phyloP scores from a whole-genome alignment of 2,113 vertebrate species.

The Pipa parva region DNA sequence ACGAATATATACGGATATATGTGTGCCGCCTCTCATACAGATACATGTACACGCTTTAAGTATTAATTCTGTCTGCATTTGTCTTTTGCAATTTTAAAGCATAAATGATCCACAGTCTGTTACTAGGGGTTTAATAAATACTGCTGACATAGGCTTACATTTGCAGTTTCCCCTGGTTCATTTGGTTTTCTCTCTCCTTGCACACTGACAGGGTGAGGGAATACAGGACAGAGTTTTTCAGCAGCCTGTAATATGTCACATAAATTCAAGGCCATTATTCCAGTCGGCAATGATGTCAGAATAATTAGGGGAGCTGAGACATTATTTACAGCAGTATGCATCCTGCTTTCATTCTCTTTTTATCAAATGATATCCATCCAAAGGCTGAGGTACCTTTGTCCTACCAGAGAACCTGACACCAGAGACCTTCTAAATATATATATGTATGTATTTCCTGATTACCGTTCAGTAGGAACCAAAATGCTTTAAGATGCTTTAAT shows the following conservation, averaged over 20 bases:
- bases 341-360: neutral
- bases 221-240: neutral
- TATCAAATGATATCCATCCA: neutral
- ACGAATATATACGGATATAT: too few species aligned
- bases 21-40: too few species aligned
- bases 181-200: neutral
- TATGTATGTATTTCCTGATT: too few species aligned
- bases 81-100: neutral
- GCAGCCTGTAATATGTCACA: slow-evolving; percentile 31
- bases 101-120: neutral
- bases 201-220: neutral
- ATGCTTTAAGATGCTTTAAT: too few species aligned
- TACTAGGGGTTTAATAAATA: neutral
- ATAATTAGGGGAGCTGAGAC: slow-evolving; percentile 31
- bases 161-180: neutral
- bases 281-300: slow-evolving; percentile 38
- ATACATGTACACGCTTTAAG: too few species aligned
- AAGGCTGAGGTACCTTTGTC: neutral
- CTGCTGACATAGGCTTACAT: neutral
- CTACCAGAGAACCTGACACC: neutral
- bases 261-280: slow-evolving; percentile 33
- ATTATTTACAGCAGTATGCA: slow-evolving; percentile 15
- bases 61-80: neutral
- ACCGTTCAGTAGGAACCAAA: too few species aligned
- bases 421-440: slow-evolving; percentile 9